Conservation (phyloP, 2,113 vertebrate species). For the Phrynocephalus versicolor region DNA sequence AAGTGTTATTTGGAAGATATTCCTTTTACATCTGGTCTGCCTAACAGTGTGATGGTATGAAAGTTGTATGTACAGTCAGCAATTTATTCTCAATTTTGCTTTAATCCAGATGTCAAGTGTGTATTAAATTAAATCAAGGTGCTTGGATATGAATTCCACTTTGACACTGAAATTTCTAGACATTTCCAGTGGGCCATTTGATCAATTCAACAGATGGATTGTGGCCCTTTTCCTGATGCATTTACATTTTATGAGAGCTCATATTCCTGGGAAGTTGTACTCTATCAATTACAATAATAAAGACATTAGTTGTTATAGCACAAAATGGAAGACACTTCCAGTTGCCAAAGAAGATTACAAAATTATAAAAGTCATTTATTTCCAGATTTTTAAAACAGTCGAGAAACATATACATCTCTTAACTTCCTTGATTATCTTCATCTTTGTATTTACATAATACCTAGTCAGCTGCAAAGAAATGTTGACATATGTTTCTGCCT, state of each 20-base stretch:
- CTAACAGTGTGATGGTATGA: no score
- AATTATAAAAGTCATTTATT: slow-evolving; percentile 18
- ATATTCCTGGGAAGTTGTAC: neutral
- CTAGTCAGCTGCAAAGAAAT: neutral
- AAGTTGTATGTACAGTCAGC: no score
- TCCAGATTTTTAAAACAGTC: neutral
- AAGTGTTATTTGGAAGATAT: no score
- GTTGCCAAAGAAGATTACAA: neutral
- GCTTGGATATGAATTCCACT: neutral
- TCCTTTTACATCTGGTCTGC: no score
- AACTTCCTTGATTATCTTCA: neutral
- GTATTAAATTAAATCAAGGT: neutral
- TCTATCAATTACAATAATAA: no score
- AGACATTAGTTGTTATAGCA: no score
- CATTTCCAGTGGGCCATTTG: neutral
- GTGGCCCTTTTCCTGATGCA: neutral
- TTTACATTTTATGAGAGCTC: neutral
- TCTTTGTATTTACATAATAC: neutral
- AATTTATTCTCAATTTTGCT: no score
- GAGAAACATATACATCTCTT: slow-evolving; percentile 10
- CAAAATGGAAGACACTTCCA: neutral
- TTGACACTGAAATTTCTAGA: neutral
- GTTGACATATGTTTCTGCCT: neutral
- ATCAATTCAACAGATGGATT: neutral
- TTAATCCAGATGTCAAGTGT: neutral